Evolutionary conservation across 2,888 invertebrate species (phyloP).

Genomic region (Lithophane socia): DNA sequence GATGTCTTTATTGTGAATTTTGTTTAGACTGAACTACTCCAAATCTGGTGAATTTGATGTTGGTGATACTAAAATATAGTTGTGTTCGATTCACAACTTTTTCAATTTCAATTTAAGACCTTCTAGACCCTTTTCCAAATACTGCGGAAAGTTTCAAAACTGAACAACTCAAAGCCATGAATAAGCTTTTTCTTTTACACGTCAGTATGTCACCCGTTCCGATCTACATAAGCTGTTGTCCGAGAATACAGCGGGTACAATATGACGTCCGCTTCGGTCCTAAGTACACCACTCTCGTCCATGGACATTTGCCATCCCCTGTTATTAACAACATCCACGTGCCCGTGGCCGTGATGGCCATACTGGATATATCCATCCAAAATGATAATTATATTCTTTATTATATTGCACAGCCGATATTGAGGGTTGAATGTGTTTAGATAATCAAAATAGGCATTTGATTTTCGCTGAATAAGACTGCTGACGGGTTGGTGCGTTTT

Average conservation of each 20-base stretch:
- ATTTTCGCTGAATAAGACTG: conserved; percentile 28
- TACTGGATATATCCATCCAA: conserved; percentile 13
- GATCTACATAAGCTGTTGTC: conserved; percentile 57
- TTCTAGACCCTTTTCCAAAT: not conserved
- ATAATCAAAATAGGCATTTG: conserved; percentile 14
- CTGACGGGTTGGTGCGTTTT: not conserved
- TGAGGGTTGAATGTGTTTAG: conserved; percentile 27
- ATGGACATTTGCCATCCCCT: conserved; percentile 57
- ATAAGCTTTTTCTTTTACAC: not conserved
- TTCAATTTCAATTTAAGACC: not conserved
- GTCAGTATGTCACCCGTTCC: conserved; percentile 41
- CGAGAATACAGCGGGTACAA: conserved; percentile 42
- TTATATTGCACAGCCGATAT: conserved; percentile 17
- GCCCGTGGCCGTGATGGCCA: conserved; percentile 5
- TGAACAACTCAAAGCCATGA: not conserved
- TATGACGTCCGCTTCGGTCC: conserved; percentile 58
- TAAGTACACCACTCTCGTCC: conserved; percentile 68
- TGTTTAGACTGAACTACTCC: not conserved
- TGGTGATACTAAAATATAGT: not conserved
- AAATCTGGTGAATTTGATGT: not conserved
- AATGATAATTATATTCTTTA: conserved; percentile 53
- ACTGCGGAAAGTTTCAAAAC: not conserved
- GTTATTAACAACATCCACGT: conserved; percentile 43
- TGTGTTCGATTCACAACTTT: not conserved
- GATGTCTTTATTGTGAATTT: not conserved